Percentiles rank a stretch among this genome's conserved stretches.
Evolutionary conservation across 2,888 invertebrate genomes (phyloP).

Genomic region (Patella depressa): DNA sequence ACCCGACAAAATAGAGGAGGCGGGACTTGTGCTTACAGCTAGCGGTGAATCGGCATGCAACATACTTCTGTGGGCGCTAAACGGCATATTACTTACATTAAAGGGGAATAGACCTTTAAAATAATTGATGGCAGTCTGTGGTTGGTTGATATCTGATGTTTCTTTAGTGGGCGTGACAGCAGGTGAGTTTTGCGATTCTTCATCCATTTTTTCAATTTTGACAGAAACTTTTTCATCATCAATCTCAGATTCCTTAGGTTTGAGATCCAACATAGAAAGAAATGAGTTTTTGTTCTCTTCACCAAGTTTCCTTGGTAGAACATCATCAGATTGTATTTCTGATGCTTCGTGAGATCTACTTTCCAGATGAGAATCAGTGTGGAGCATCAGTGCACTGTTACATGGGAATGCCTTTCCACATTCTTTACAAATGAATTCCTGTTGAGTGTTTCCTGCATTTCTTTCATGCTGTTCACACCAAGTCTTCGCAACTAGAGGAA

Average conservation of each 20-base stretch:
- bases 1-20: conserved; percentile 9
- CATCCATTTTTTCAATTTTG: conserved; percentile 4
- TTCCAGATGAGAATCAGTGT: conserved; percentile 55
- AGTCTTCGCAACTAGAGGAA: conserved; percentile 83
- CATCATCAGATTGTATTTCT: conserved; percentile 54
- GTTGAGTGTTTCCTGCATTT: conserved; percentile 59
- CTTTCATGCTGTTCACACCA: conserved; percentile 78
- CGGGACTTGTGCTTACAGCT: conserved; percentile 18
- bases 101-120: conserved; percentile 2
- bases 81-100: conserved; percentile 6
- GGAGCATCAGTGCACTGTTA: conserved; percentile 65
- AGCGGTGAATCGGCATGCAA: conserved; percentile 7
- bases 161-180: background rate
- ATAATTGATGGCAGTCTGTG: background rate
- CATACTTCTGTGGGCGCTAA: background rate
- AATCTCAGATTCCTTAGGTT: conserved; percentile 69
- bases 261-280: conserved; percentile 82
- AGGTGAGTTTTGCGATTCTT: background rate
- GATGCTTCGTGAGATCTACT: conserved; percentile 40
- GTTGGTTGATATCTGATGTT: background rate
- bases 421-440: conserved; percentile 65
- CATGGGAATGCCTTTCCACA: conserved; percentile 71
- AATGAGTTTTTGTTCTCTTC: conserved; percentile 79
- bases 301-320: conserved; percentile 71
- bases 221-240: background rate